These are phyloP conservation scores for Gandaritis pyraliata DNA, from an alignment of 2,888 invertebrate genomes.

Conservation along the genomic window DNA sequence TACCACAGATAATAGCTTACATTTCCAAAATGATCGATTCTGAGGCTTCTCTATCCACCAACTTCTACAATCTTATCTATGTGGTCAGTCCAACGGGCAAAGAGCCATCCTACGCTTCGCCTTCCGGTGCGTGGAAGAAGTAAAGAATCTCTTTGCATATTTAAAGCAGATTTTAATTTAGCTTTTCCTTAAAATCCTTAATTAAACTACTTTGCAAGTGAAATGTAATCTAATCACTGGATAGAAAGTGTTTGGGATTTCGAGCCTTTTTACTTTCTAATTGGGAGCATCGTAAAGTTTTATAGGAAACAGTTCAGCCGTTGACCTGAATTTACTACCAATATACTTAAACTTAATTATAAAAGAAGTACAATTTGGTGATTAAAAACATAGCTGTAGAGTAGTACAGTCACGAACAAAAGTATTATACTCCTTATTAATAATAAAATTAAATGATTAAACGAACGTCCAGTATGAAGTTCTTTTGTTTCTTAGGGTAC, in stretches of 20 bases:
- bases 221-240: conserved; percentile 27
- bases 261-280: background rate
- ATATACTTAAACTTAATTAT: background rate
- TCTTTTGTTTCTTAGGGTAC: too few relatives aligned
- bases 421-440: too few relatives aligned
- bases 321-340: background rate
- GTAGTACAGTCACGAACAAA: background rate
- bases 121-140: too few relatives aligned
- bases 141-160: too few relatives aligned
- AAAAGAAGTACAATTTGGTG: background rate
- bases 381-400: background rate
- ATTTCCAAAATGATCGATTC: too few relatives aligned
- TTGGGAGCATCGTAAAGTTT: conserved; percentile 14
- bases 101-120: too few relatives aligned
- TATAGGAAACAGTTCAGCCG: conserved; percentile 9
- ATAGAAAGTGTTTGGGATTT: conserved; percentile 4
- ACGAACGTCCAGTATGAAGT: too few relatives aligned
- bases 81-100: too few relatives aligned
- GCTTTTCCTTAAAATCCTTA: background rate
- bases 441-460: too few relatives aligned
- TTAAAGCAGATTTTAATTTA: background rate
- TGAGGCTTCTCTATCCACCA: too few relatives aligned
- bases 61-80: too few relatives aligned
- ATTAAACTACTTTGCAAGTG: conserved; percentile 33
- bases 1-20: too few relatives aligned